Evolutionary conservation across 2,113 vertebrate species (phyloP), one percentile per base, ranked within the genome.

Genomic region (Elaphurus davidianus): DNA sequence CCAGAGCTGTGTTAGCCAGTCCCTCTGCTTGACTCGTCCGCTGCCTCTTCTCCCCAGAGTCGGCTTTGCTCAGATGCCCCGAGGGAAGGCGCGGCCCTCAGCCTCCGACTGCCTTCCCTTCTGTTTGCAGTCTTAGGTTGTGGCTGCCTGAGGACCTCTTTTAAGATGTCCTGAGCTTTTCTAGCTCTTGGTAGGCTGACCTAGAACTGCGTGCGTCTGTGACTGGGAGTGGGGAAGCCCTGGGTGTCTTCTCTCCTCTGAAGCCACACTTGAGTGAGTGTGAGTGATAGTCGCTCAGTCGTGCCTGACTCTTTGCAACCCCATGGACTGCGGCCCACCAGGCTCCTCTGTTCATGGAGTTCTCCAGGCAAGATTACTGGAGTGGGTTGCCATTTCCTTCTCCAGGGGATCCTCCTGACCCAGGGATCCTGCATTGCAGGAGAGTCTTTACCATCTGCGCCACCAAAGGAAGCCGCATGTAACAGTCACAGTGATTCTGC

Each of bases 391-490:
- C n/a, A 6, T 36, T 11, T 21, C 19, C 67, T 71, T 23, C n/a
- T 71, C 67, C 67, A 21, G n/a, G n/a, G n/a, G 19, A 1, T 40
- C 67, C n/a, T 71, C 67, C 4, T 5, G 10, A 23, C 67, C 19
- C n/a, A 3, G n/a, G n/a, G 19, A 23, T 21, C 64, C n/a, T 36
- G n/a, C 64, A 3, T 6, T 36, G 64, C 64, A 21, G n/a, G n/a
- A 21, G n/a, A 36, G n/a, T 36, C n/a, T 36, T 2, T 12, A 6
- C 67, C 67, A 3, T 21, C 67, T 36, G n/a, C 21, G 9, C 67
- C 19, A 0, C 17, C 64, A 2, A 2, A 10, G 64, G 64, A 5
- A 71, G n/a, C 64, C 19, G 0, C n/a, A 0, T 45, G 28, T 25
- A 3, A 2, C 33, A 3, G 30, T 86, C 36, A 19, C 30, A 2